These are phyloP conservation scores for Morone saxatilis DNA, from an alignment of 2,113 vertebrate genomes.

Conservation along the genomic window DNA sequence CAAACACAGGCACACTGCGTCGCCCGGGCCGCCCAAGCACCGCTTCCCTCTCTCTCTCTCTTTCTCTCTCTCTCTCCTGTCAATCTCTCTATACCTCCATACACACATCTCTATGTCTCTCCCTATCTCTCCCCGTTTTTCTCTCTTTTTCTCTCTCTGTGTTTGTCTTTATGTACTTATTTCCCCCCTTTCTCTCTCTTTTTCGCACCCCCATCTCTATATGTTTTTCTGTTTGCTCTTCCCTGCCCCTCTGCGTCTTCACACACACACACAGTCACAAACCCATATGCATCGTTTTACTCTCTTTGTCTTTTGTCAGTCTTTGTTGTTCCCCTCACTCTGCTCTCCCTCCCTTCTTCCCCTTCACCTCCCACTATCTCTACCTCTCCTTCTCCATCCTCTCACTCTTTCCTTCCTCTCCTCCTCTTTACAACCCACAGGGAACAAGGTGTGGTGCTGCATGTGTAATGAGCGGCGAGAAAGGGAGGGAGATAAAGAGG, in stretches of 20 bases:
- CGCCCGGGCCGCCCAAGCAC: conserved; percentile 79
- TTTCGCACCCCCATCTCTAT: conserved; percentile 28
- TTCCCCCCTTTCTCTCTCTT: conserved; percentile 28
- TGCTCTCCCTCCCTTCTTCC: conserved; percentile 5
- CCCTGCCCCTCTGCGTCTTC: conserved; percentile 31
- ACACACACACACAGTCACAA: conserved; percentile 11
- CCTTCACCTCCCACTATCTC: conserved; percentile 10
- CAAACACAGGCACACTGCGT: conserved; percentile 91
- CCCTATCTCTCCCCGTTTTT: conserved; percentile 43
- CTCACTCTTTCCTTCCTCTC: conserved; percentile 52
- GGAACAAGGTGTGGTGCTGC: conserved; percentile 87
- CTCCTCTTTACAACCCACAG: conserved; percentile 85
- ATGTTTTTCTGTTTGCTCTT: conserved; percentile 53
- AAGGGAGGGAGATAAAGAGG: conserved; percentile 39
- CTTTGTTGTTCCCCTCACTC: conserved; percentile 31
- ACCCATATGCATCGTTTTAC: conserved; percentile 20
- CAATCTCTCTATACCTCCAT: conserved; percentile 59
- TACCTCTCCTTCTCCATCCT: conserved; percentile 30
- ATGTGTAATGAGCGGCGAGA: conserved; percentile 86
- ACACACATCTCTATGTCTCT: conserved; percentile 68
- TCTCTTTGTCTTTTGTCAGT: conserved; percentile 50
- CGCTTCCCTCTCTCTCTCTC: conserved; percentile 57
- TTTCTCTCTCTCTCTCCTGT: conserved; percentile 61
- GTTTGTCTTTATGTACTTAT: conserved; percentile 69
- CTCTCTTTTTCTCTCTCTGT: conserved; percentile 42